Percentiles rank a stretch among this genome's conserved stretches.
phyloP scores from a whole-genome alignment of 2,113 vertebrate species.

The Halichoerus grypus region DNA sequence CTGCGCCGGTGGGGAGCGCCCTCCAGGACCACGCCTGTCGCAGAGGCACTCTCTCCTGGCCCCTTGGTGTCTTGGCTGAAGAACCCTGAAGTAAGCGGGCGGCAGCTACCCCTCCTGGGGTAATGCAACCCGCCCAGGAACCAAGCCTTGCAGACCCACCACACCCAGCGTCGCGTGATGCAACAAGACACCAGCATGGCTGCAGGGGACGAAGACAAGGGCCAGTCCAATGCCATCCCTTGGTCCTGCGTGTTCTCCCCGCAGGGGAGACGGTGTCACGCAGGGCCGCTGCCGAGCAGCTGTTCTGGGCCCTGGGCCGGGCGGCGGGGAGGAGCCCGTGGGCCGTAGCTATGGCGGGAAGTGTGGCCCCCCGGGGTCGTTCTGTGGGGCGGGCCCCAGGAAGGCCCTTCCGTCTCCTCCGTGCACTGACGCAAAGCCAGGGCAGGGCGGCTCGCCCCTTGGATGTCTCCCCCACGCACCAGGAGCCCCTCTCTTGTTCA shows the following conservation, averaged over 20 bases:
- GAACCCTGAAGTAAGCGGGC: neutral
- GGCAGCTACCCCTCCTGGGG: neutral
- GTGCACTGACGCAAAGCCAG: fast-evolving
- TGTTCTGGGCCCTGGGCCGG: neutral
- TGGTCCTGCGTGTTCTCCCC: too few species aligned
- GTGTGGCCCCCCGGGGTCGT: neutral
- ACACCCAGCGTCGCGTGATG: neutral
- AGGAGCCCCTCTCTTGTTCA: neutral
- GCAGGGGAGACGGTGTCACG: too few species aligned
- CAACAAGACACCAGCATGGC: too few species aligned
- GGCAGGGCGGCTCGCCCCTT: neutral
- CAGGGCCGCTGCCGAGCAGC: fast-evolving
- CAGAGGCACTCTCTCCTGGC: too few species aligned
- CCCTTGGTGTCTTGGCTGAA: neutral
- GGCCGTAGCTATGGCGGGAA: neutral
- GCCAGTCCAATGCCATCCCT: too few species aligned
- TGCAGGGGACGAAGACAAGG: too few species aligned
- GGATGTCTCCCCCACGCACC: neutral
- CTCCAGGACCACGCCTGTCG: neutral
- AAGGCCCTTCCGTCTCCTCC: neutral
- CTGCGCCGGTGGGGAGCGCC: fast-evolving
- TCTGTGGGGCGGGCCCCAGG: too few species aligned
- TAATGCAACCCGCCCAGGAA: neutral
- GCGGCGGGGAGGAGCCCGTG: too few species aligned
- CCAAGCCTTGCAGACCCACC: neutral